Evolutionary conservation across 2,797 vertebrate species (phyloP).

Genomic region (Aphelocoma californica): DNA sequence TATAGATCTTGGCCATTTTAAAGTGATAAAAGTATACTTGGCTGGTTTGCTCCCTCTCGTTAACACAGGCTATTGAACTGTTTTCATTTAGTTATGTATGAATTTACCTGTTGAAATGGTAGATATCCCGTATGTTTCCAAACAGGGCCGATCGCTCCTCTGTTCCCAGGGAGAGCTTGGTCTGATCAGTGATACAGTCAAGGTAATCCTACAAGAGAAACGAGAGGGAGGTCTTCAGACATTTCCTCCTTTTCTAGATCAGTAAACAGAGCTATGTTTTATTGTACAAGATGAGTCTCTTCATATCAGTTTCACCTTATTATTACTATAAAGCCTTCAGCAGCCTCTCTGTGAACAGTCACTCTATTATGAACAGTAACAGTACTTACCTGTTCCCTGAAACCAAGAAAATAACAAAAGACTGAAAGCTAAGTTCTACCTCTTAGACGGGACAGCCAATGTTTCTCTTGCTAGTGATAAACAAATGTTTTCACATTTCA

Average conservation of each 20-base stretch:
- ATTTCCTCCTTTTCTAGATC: constrained; percentile 6
- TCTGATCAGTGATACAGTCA: constrained; percentile 90
- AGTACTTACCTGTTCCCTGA: constrained; percentile 57
- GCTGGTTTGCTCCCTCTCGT: neutral
- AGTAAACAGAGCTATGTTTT: constrained; percentile 38
- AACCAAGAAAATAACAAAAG: constrained; percentile 37
- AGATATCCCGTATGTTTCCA: constrained; percentile 96
- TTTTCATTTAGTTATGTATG: neutral
- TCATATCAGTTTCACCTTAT: constrained; percentile 51
- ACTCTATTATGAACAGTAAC: constrained; percentile 52
- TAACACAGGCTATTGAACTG: neutral
- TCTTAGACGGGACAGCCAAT: neutral
- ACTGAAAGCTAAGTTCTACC: constrained; percentile 10
- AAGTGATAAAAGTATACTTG: neutral
- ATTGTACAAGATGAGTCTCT: constrained; percentile 25
- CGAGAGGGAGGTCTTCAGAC: constrained; percentile 46
- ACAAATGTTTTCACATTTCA: constrained; percentile 39
- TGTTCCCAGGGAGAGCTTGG: constrained; percentile 83
- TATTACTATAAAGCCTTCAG: constrained; percentile 36
- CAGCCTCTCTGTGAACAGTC: constrained; percentile 40
- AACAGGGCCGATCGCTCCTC: constrained; percentile 92
- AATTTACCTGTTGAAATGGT: constrained; percentile 91
- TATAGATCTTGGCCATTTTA: neutral
- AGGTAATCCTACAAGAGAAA: constrained; percentile 89
- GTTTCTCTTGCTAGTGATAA: neutral